Evolutionary conservation across 2,888 invertebrate species (phyloP), one percentile per base, ranked within the genome.

Genomic region (Ormyrus rosae): DNA sequence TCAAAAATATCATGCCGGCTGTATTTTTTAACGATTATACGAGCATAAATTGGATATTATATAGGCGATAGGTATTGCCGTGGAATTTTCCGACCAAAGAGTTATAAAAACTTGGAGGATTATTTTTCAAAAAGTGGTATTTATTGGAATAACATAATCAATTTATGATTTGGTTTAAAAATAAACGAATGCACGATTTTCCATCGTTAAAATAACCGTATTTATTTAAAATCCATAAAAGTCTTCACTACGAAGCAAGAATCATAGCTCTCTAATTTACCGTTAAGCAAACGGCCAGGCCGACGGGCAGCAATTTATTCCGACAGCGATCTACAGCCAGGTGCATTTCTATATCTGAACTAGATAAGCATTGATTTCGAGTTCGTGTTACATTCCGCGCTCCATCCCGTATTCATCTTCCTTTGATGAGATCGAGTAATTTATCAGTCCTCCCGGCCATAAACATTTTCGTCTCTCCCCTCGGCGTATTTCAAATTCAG

Each of bases 331-430:
- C 9, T 34, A 34, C 34, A 3, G 34, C 34, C 56, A 51, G 46
- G 48, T 7, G 13, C 8, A 65, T 74, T 65, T 65, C 53, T 19
- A 34, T 55, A 63, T 58, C 50, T 56, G 11, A 19, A 7, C 9
- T 19, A 63, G 51, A 73, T 70, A 75, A 80, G 55, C 65, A 19
- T 50, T 51, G 67, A 78, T 78, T 70, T 53, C 19, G 56, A 53
- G 46, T 11, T 10, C 45, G 19, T 19, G 53, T 60, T 5, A 61
- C 6, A 19, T 10, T 19, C 60, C 2, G 10, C 34, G 34, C 34
- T 34, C 34, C 45, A 8, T 51, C 51, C 10, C 65, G 46, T 55
- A 60, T 65, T 75, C 55, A 68, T 78, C 50, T 45, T 2, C 68
- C 10, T 69, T 71, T 73, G 65, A 71, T 69, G 60, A 71, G 60